These are phyloP conservation scores for Gavialis gangeticus DNA, from an alignment of 2,113 vertebrate species.

Conservation along the genomic window DNA sequence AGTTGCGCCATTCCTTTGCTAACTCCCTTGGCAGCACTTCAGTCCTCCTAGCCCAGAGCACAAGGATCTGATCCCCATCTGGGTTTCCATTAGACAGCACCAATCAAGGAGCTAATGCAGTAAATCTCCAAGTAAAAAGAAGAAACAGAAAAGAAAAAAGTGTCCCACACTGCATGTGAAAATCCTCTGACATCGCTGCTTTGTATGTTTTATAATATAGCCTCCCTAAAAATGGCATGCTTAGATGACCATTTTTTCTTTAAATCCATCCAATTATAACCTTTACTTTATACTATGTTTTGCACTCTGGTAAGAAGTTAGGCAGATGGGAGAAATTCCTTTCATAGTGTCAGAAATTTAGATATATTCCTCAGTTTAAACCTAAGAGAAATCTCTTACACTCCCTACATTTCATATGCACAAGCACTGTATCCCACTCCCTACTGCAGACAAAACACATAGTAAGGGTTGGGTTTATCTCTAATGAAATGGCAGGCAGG, in stretches of 20 bases:
- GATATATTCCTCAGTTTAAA: not conserved
- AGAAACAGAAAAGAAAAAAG: not conserved
- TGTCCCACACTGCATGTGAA: not conserved
- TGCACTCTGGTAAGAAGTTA: not conserved
- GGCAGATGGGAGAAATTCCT: not conserved
- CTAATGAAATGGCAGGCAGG: not conserved
- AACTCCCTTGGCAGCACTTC: not conserved
- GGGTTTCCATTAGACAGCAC: not conserved
- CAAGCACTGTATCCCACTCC: not conserved
- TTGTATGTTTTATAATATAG: not conserved
- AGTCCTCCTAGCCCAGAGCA: not conserved
- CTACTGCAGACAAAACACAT: not conserved
- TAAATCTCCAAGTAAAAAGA: not conserved
- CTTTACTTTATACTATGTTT: not conserved
- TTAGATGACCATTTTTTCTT: conserved; percentile 16
- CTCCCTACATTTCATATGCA: not conserved
- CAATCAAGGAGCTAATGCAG: conserved; percentile 3
- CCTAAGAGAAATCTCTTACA: not conserved
- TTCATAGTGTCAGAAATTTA: not conserved
- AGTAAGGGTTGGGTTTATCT: not conserved
- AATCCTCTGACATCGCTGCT: not conserved
- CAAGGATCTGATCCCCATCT: not conserved
- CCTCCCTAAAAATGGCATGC: not conserved
- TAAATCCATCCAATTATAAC: conserved; percentile 1
- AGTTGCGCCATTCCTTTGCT: not conserved